Evolutionary conservation across 2,888 invertebrate species (phyloP).

Genomic region (Polyploca ridens): DNA sequence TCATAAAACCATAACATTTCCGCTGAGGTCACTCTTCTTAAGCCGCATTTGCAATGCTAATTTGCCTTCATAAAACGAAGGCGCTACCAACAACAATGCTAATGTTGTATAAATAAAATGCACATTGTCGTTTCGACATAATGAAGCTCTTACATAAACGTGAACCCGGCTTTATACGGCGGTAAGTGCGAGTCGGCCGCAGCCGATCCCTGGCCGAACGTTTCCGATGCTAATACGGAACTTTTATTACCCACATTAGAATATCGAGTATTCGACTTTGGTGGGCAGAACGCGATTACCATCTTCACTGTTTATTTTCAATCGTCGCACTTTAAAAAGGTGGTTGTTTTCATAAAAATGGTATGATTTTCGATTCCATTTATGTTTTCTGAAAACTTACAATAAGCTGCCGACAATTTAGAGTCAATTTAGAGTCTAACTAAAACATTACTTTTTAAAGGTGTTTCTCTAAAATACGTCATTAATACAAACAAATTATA

Average conservation of each 20-base stretch:
- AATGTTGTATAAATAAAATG: slow-evolving; percentile 6
- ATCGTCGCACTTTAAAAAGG: slow-evolving; percentile 16
- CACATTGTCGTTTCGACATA: slow-evolving; percentile 8
- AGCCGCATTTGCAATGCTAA: not conserved
- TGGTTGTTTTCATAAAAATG: not conserved
- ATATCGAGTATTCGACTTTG: slow-evolving; percentile 64
- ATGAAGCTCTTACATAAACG: slow-evolving; percentile 9
- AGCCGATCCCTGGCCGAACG: slow-evolving; percentile 37
- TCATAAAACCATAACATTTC: not conserved
- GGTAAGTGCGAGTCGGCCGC: slow-evolving; percentile 7
- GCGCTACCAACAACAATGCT: slow-evolving; percentile 8
- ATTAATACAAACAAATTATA: not conserved
- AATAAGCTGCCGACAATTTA: too few species aligned
- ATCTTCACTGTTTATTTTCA: slow-evolving; percentile 51
- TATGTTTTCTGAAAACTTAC: too few species aligned
- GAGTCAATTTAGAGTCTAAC: too few species aligned
- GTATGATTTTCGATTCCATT: not conserved
- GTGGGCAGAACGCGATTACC: slow-evolving; percentile 56
- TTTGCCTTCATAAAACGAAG: not conserved
- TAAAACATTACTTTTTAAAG: too few species aligned
- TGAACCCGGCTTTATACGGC: slow-evolving; percentile 6
- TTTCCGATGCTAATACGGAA: slow-evolving; percentile 59
- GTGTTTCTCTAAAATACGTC: too few species aligned
- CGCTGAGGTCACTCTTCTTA: not conserved
- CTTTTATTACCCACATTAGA: slow-evolving; percentile 71